Evolutionary conservation across 1,140 invertebrate genomes (phyloP), one percentile per base, ranked within the genome.

Genomic region (Drosophila baimaii): DNA sequence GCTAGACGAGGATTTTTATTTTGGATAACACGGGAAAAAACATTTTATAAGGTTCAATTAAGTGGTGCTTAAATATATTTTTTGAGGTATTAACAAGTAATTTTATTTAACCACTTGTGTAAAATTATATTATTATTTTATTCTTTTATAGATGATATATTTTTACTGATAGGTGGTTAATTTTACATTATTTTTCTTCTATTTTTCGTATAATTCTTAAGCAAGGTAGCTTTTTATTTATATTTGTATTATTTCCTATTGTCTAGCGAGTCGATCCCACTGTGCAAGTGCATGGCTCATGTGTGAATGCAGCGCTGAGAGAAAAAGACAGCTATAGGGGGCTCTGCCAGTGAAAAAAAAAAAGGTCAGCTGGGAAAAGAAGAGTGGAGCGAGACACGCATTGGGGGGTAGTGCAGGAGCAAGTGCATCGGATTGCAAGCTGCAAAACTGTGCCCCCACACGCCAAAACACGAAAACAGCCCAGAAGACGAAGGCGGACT

Each of bases 401-500:
- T 23, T 33, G 31, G 39, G 35, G 31, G 23, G 1, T 8, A 25
- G 17, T 23, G 25, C n/a, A 17, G 39, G 25, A 57, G 58, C 70
- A 74, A 76, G 72, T 76, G 73, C 73, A 76, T 49, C 78, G 62
- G 59, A 79, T 52, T 49, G 61, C 64, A 68, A 44, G 41, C 64
- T 66, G 41, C 73, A 59, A 35, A 77, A 66, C 47, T 64, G 55
- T 77, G 66, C 72, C 77, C 78, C 81, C 77, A 85, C 73, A 55
- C 70, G 69, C 82, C 76, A 84, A 86, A 56, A 85, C 82, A 81
- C 47, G 71, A 84, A 86, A 56, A 85, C 82, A 81, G 43, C 69
- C 74, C 80, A 75, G 77, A 70, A 85, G 81, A 86, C 81, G 82
- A 81, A 85, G 81, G 78, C 81, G 73, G 51, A 78, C 57, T 78